A percentile compares a stretch with the other conserved stretches of the same genome.
Conservation (phyloP, 1,140 invertebrate species). For the Dinoponera quadriceps region DNA sequence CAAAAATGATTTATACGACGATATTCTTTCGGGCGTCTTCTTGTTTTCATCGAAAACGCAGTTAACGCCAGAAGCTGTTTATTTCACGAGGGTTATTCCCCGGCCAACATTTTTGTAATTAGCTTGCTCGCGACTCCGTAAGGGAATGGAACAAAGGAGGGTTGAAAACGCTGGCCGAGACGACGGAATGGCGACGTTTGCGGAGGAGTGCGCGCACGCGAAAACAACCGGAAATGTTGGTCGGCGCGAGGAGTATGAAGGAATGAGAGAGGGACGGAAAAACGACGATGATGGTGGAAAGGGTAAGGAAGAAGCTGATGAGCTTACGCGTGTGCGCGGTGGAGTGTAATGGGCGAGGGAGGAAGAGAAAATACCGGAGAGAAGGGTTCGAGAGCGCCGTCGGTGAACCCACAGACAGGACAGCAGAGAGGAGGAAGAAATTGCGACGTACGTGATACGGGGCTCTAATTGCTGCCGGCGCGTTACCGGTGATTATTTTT, state of each 20-base stretch:
- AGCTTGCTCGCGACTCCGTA: slow-evolving; percentile 73
- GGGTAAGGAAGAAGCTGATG: slow-evolving; percentile 18
- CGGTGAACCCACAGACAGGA: background rate
- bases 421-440: slow-evolving; percentile 16
- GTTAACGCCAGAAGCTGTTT: slow-evolving; percentile 75
- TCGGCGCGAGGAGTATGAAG: slow-evolving; percentile 36
- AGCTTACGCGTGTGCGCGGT: slow-evolving; percentile 36
- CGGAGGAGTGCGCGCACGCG: slow-evolving; percentile 38
- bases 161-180: slow-evolving; percentile 60
- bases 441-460: slow-evolving; percentile 74
- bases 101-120: slow-evolving; percentile 80
- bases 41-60: slow-evolving; percentile 63
- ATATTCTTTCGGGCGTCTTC: slow-evolving; percentile 3
- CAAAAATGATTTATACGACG: slow-evolving; percentile 63
- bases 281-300: background rate
- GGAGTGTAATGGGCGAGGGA: slow-evolving; percentile 10
- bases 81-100: slow-evolving; percentile 74
- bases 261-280: slow-evolving; percentile 25
- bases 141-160: slow-evolving; percentile 65
- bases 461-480: slow-evolving; percentile 76
- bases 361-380: background rate
- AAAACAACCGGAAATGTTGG: slow-evolving; percentile 55
- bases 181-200: slow-evolving; percentile 60
- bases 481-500: slow-evolving; percentile 81
- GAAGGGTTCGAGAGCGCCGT: background rate